A percentile compares a stretch with the other conserved stretches of the same genome.
These are phyloP conservation scores for Eupeodes latifasciatus DNA, from an alignment of 2,888 invertebrate species.

Conservation along the genomic window DNA sequence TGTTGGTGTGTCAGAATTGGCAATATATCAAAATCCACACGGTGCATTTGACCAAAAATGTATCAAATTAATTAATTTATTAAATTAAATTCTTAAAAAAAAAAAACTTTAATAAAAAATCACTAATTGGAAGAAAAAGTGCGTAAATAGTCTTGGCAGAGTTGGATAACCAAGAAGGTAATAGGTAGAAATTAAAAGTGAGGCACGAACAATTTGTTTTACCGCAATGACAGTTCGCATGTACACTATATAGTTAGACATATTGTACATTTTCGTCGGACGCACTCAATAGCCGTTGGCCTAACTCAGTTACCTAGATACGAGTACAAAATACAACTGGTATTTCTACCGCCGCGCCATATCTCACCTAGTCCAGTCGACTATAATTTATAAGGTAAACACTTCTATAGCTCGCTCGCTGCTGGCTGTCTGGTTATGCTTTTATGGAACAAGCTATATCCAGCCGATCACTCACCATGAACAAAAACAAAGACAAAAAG, in stretches of 20 bases:
- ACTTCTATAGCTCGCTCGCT: slow-evolving; percentile 44
- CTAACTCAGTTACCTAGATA: slow-evolving; percentile 75
- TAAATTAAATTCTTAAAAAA: not conserved
- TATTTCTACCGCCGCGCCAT: slow-evolving; percentile 71
- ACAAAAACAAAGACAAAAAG: slow-evolving; percentile 59
- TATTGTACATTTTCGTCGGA: not conserved
- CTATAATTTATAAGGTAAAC: slow-evolving; percentile 65
- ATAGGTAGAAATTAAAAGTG: slow-evolving; percentile 64
- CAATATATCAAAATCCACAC: not conserved
- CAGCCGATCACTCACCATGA: slow-evolving; percentile 56
- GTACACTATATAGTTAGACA: not conserved
- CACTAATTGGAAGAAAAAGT: slow-evolving; percentile 13
- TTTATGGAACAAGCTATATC: slow-evolving; percentile 62
- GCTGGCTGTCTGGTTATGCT: slow-evolving; percentile 61
- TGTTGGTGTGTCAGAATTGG: no score
- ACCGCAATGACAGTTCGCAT: slow-evolving; percentile 29
- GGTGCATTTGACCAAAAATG: not conserved
- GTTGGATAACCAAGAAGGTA: not conserved
- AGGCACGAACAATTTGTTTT: slow-evolving; percentile 42
- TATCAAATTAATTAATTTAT: slow-evolving; percentile 17
- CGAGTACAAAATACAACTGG: slow-evolving; percentile 45
- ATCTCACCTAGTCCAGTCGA: slow-evolving; percentile 71
- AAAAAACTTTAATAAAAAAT: not conserved
- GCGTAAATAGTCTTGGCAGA: not conserved
- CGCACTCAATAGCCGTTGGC: slow-evolving; percentile 61